These are phyloP conservation scores for Xiphorhynchus elegans DNA, from an alignment of 2,113 vertebrate genomes.

Conservation along the genomic window DNA sequence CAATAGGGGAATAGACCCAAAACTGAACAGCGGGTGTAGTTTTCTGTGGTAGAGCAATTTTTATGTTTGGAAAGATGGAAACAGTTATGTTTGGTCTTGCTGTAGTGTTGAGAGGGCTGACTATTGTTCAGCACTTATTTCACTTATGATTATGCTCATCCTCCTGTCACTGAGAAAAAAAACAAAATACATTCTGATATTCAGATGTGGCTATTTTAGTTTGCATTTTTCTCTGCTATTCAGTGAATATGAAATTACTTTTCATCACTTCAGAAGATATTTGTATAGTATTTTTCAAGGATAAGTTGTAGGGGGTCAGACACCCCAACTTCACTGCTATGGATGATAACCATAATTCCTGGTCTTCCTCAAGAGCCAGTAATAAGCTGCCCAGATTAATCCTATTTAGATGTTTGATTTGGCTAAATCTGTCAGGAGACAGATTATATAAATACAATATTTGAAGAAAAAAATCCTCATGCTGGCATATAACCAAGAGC, in stretches of 20 bases:
- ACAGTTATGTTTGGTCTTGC: background rate
- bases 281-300: background rate
- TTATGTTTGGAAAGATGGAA: background rate
- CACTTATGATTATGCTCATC: background rate
- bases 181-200: constrained; percentile 20
- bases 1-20: background rate
- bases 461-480: background rate
- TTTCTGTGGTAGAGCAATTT: background rate
- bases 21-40: background rate
- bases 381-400: constrained; percentile 45
- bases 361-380: constrained; percentile 13
- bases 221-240: constrained; percentile 18
- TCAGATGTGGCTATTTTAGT: constrained; percentile 35
- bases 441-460: constrained; percentile 19
- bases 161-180: background rate
- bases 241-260: constrained; percentile 24
- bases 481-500: background rate
- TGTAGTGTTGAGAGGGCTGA: constrained; percentile 11
- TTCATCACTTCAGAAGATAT: background rate
- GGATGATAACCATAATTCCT: constrained; percentile 25
- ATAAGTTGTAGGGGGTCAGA: constrained; percentile 8
- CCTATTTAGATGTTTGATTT: constrained; percentile 57
- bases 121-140: background rate
- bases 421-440: background rate
- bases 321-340: background rate